These are phyloP conservation scores for Drosophila multiciliata DNA, from an alignment of 2,888 invertebrate species.

Conservation along the genomic window DNA sequence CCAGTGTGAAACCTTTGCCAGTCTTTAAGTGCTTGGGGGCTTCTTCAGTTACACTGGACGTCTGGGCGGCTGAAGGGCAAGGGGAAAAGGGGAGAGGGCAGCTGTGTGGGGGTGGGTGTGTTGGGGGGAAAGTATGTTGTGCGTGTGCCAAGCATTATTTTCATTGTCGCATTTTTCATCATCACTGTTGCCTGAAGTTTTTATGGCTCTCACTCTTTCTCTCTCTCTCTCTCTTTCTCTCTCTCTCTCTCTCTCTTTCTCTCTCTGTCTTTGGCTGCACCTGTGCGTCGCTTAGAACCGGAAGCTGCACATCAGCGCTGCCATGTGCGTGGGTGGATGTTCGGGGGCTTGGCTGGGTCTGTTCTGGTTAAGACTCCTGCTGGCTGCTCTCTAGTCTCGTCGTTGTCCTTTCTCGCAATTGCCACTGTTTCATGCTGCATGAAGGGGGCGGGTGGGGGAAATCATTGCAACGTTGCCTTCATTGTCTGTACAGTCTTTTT, in stretches of 20 bases:
- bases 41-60: conserved; percentile 40
- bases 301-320: conserved; percentile 75
- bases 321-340: conserved; percentile 56
- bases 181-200: conserved; percentile 70
- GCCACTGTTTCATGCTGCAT: conserved; percentile 62
- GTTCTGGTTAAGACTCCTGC: conserved; percentile 47
- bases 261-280: conserved; percentile 62
- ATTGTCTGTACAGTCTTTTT: conserved; percentile 62
- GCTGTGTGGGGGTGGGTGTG: not conserved
- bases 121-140: conserved; percentile 16
- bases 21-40: conserved; percentile 67
- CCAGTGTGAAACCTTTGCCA: conserved; percentile 55
- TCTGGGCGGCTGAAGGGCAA: conserved; percentile 32
- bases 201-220: conserved; percentile 57
- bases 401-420: conserved; percentile 60
- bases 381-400: conserved; percentile 54
- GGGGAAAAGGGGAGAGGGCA: not conserved
- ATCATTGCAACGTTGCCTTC: conserved; percentile 61
- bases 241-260: conserved; percentile 14
- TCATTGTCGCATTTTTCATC: conserved; percentile 83
- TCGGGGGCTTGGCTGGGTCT: conserved; percentile 6
- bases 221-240: conserved; percentile 2
- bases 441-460: conserved; percentile 8
- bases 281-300: conserved; percentile 75
- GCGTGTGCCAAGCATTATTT: conserved; percentile 75